Evolutionary conservation across 2,888 invertebrate species (phyloP), one percentile per base, ranked within the genome.

Genomic region (Standfussiana lucernea): DNA sequence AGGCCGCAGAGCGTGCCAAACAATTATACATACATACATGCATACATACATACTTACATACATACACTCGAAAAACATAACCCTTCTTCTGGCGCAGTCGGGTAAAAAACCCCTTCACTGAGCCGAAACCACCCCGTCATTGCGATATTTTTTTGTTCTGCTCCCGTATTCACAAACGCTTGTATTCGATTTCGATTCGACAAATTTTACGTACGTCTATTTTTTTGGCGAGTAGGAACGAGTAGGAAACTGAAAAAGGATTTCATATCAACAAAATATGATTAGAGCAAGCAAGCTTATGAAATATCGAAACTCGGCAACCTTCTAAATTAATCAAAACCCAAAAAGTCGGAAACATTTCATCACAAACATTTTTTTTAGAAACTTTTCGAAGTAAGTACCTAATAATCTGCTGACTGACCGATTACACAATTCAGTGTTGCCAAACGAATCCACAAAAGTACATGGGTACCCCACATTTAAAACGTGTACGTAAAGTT

Each of bases 381-480:
- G n/a, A n/a, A 59, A 50, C 47, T 79, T 65, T 35, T 47, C 1
- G 2, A 40, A 50, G 13, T 28, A 24, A 32, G 28, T 37, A 21
- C 1, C 37, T 47, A 28, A 15, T 56, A 47, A 53, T 32, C 47
- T 50, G 21, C n/a, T n/a, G 21, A 59, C n/a, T n/a, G 21, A 59
- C 40, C 37, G 35, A 71, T 77, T 64, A 50, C 66, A 28, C 42
- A 68, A 77, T 65, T 66, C 62, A 66, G 53, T 79, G 75, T 79
- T 86, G 66, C 79, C 74, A 28, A 62, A 70, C 50, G 47, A 73
- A 18, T 75, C 13, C 1, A 28, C 66, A 69, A 75, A 83, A 40
- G 71, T 73, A n/a, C n/a, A n/a, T n/a, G n/a, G n/a, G n/a, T n/a
- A 64, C 76, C 71, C 50, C 75, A 73, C 69, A 40, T 28, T 67